Conservation (phyloP, 2,888 invertebrate genomes). For the Podotricha telesiphe region DNA sequence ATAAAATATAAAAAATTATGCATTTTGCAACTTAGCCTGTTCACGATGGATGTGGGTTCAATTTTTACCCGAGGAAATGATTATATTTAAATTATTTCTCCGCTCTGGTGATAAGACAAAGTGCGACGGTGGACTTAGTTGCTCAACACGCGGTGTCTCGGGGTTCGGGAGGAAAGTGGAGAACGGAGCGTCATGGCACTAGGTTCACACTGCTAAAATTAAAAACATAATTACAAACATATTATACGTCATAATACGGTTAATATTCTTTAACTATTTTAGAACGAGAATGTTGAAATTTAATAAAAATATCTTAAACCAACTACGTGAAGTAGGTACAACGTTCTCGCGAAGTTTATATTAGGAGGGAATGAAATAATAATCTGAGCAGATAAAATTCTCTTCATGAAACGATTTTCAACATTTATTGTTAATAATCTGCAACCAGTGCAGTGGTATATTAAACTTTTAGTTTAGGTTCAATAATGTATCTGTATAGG, state of each 20-base stretch:
- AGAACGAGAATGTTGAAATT: background rate
- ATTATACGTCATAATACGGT: background rate
- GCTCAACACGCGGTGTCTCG: too few relatives aligned
- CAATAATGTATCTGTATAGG: too few relatives aligned
- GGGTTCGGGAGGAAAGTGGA: too few relatives aligned
- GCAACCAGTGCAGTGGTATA: background rate
- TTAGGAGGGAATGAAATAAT: background rate
- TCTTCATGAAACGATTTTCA: background rate
- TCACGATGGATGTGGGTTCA: too few relatives aligned
- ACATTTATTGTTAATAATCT: background rate
- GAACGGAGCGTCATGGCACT: too few relatives aligned
- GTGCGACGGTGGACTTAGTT: too few relatives aligned
- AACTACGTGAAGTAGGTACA: background rate
- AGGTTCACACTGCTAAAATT: background rate
- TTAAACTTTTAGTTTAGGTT: too few relatives aligned
- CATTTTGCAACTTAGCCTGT: too few relatives aligned
- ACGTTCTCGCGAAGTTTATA: background rate
- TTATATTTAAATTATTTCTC: too few relatives aligned
- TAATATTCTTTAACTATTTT: background rate
- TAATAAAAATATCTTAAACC: conserved; percentile 9
- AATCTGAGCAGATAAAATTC: background rate
- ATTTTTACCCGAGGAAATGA: too few relatives aligned
- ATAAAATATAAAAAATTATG: too few relatives aligned
- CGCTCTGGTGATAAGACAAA: too few relatives aligned
- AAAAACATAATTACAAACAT: background rate